Evolutionary conservation across 2,113 vertebrate genomes (phyloP).

Genomic region (Natator depressus): DNA sequence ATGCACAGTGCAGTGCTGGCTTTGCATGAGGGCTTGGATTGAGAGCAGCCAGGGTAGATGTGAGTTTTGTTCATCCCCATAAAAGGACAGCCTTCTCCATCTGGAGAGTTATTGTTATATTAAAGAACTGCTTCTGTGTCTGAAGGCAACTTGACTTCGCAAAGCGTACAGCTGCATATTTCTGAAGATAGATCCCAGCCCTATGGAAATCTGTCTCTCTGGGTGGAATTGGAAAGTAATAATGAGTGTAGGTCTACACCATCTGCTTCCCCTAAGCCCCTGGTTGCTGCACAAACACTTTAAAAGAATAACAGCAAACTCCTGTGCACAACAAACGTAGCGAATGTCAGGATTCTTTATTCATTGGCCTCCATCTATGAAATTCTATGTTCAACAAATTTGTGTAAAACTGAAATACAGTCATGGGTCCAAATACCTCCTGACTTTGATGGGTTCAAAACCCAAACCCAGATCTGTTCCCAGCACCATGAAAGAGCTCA

Average conservation of each 20-base stretch:
- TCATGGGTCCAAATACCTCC: accelerated
- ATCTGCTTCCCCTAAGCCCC: background rate
- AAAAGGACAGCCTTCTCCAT: too few species aligned
- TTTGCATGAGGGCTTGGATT: too few species aligned
- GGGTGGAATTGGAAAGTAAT: background rate
- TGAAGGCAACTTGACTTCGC: background rate
- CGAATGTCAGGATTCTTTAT: background rate
- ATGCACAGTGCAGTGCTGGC: too few species aligned
- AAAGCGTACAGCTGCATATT: accelerated
- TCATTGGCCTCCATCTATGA: accelerated
- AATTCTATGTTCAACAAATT: too few species aligned
- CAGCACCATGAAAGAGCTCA: background rate
- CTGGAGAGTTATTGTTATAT: too few species aligned
- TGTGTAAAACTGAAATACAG: accelerated
- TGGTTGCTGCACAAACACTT: background rate
- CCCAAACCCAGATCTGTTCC: accelerated
- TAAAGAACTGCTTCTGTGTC: background rate
- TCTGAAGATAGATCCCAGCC: background rate
- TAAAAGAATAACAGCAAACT: background rate
- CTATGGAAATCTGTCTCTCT: background rate
- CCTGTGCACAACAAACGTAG: background rate
- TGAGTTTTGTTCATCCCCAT: too few species aligned
- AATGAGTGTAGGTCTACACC: background rate
- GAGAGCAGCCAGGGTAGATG: too few species aligned
- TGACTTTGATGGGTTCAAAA: accelerated